Evolutionary conservation across 92 coral and sea anemone species (phyloP), one percentile per base, ranked within the genome.

Genomic region (Zoanthus gigantus): DNA sequence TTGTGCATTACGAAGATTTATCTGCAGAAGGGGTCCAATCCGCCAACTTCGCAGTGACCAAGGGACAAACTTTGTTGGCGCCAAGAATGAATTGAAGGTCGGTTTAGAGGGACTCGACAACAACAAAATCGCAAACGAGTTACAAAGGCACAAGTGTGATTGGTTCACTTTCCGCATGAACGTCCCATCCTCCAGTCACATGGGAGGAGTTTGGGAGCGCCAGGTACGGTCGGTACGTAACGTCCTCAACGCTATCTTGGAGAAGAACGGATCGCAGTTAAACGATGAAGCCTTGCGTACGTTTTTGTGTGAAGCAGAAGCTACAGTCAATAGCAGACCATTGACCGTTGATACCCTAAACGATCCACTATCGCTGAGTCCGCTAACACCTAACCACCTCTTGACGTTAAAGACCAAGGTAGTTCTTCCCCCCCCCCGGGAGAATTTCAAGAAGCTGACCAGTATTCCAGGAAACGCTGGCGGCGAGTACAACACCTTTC

Each of bases 381-480:
- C 89, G 23, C 77, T 84, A 46, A 84, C 88, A 29, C 88, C 82
- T 15, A 84, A 83, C 61, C 88, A 84, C 46, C 88, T 72, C 6
- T 53, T 84, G 76, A 84, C 88, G 23, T 54, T 56, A 67, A 84
- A 84, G 76, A 84, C 79, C 66, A 84, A 84, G 60, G 65, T 84
- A 18, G 46, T 72, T 5, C 17, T 84, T 4, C 88, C 88, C 23
- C 88, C 23, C 88, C 81, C 50, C 88, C 88, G 8, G 82, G 82
- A 72, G 71, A 14, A 34, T 83, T 83, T 76, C 76, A 65, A 29
- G 53, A 73, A 13, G 79, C 87, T 61, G 87, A 83, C 58, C 17
- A 67, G 87, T 83, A 83, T 48, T 65, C 53, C 54, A 65, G 79
- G 16, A 34, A 50, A 58, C 78, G 56, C 72, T 83, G 87, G 87